Evolutionary conservation across 2,113 vertebrate species (phyloP).

Genomic region (Strix uralensis): DNA sequence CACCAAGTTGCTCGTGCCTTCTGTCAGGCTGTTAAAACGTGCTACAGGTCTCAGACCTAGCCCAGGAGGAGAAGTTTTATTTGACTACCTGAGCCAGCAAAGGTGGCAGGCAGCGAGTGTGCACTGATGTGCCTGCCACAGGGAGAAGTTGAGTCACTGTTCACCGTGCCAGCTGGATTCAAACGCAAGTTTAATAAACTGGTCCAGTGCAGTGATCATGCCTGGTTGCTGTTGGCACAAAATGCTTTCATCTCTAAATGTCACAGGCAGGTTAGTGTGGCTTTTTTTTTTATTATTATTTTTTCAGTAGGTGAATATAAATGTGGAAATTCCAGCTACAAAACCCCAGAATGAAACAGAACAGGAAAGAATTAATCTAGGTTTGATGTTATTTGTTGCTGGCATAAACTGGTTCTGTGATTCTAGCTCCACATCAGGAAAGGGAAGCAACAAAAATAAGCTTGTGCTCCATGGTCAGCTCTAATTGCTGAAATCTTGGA

Average conservation of each 20-base stretch:
- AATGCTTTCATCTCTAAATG: slow-evolving; percentile 41
- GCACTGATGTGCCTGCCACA: not conserved
- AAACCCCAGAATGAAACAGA: not conserved
- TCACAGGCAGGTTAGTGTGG: not conserved
- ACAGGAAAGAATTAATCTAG: not conserved
- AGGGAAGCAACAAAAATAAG: slow-evolving; percentile 16
- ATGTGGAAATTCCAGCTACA: slow-evolving; percentile 6
- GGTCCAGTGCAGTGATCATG: not conserved
- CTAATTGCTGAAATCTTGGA: slow-evolving; percentile 10
- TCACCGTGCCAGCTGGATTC: slow-evolving; percentile 41
- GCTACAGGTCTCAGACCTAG: not conserved
- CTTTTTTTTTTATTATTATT: not conserved
- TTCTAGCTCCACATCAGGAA: not conserved
- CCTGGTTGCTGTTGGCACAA: not conserved
- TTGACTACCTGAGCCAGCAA: not conserved
- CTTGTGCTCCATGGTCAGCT: not conserved
- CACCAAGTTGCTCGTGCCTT: not conserved
- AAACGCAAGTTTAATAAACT: not conserved
- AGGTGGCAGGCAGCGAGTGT: not conserved
- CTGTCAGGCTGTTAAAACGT: not conserved
- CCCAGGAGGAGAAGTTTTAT: not conserved
- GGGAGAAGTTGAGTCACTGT: slow-evolving; percentile 62
- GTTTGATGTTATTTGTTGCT: not conserved
- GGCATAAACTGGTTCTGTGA: not conserved
- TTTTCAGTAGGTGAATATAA: not conserved